Conservation (phyloP, 1,140 invertebrate species). For the Aphelenchoides besseyi region DNA sequence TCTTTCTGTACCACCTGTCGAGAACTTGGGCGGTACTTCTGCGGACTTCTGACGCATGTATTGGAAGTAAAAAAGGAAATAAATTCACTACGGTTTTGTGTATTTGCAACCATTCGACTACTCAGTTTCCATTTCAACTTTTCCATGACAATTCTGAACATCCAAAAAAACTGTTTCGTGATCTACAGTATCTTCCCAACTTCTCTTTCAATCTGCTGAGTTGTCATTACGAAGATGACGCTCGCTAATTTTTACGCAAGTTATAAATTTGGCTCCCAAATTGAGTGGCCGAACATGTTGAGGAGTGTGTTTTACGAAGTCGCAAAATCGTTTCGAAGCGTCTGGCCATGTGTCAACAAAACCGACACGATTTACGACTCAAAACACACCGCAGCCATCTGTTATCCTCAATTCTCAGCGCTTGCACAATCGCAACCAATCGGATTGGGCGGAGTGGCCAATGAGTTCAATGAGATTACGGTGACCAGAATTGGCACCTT, state of each 20-base stretch:
- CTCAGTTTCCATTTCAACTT: no score
- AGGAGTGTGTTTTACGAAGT: neutral
- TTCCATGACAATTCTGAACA: neutral
- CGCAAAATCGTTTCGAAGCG: no score
- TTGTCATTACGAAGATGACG: neutral
- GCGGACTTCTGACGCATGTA: neutral
- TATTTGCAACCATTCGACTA: no score
- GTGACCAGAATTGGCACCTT: no score
- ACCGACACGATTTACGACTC: neutral
- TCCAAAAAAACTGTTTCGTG: neutral
- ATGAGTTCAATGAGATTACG: neutral
- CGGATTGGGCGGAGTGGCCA: neutral
- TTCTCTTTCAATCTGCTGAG: neutral
- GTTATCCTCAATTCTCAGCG: neutral
- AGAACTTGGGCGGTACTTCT: neutral
- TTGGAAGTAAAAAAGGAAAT: neutral
- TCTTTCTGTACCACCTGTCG: neutral
- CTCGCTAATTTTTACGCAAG: neutral
- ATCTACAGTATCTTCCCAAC: neutral
- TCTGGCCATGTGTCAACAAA: slow-evolving; percentile 1
- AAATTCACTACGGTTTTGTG: no score
- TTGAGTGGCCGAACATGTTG: no score
- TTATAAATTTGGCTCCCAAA: no score
- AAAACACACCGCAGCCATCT: neutral
- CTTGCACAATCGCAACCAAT: neutral